These are phyloP conservation scores for Sebastolobus altivelis DNA, from an alignment of 2,797 vertebrate species.

Conservation along the genomic window DNA sequence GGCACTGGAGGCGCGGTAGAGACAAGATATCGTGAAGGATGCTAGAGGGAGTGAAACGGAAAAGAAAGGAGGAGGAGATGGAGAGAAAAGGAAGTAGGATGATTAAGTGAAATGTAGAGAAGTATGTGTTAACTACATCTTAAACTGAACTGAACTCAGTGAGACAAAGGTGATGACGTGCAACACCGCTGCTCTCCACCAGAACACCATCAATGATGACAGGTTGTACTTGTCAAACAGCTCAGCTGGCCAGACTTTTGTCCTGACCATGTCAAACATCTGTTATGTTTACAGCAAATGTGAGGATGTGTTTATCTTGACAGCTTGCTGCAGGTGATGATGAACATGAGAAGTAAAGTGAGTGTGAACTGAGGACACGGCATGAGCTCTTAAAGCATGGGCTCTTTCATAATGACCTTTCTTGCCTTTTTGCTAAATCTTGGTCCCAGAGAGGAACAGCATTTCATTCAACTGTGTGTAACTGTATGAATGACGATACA, in stretches of 20 bases:
- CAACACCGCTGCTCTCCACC: conserved; percentile 13
- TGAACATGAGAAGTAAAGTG: conserved; percentile 32
- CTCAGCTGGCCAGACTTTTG: conserved; percentile 31
- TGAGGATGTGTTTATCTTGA: conserved; percentile 54
- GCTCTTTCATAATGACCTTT: background rate
- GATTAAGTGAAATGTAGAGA: conserved; percentile 13
- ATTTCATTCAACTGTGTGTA: background rate
- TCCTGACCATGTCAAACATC: conserved; percentile 45
- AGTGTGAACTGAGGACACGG: conserved; percentile 40
- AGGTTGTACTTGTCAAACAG: conserved; percentile 45
- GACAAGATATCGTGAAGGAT: conserved; percentile 38
- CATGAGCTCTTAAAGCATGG: background rate
- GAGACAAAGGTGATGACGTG: conserved; percentile 30
- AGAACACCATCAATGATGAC: conserved; percentile 32
- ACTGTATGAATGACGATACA: background rate
- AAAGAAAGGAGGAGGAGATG: background rate
- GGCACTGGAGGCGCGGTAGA: conserved; percentile 28
- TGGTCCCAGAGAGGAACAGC: background rate
- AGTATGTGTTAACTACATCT: background rate
- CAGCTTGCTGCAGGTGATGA: conserved; percentile 41
- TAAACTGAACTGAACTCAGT: conserved; percentile 8
- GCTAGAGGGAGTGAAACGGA: conserved; percentile 8
- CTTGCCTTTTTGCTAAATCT: background rate
- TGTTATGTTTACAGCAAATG: conserved; percentile 40
- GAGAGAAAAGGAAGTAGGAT: background rate